These are phyloP conservation scores for Ciconia nigra DNA, from an alignment of 2,797 vertebrate species.

Conservation along the genomic window DNA sequence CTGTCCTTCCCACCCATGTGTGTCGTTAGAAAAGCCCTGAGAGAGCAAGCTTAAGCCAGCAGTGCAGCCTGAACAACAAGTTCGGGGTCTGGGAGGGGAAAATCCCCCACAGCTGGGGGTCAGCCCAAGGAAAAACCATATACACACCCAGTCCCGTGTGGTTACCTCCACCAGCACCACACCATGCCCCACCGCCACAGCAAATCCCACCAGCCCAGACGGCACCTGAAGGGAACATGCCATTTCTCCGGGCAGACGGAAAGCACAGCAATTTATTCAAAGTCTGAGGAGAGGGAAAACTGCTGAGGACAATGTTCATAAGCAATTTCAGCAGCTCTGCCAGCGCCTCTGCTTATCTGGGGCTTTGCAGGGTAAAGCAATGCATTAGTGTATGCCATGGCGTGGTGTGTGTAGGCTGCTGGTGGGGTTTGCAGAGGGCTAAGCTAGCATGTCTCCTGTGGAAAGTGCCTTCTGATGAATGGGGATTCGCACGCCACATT, in stretches of 20 bases:
- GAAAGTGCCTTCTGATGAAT: background rate
- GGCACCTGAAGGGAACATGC: rapidly evolving
- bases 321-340: background rate
- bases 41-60: background rate
- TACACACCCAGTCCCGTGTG: rapidly evolving
- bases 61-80: background rate
- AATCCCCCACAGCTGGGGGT: rapidly evolving
- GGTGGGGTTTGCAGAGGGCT: background rate
- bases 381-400: too few relatives aligned
- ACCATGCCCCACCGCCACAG: background rate
- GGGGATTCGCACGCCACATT: rapidly evolving
- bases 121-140: background rate
- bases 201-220: background rate
- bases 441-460: background rate
- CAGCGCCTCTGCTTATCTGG: background rate
- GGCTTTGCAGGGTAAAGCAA: background rate
- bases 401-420: background rate
- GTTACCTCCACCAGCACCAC: background rate
- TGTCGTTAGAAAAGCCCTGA: background rate
- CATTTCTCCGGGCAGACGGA: background rate
- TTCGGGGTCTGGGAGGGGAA: background rate
- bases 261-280: background rate
- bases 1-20: rapidly evolving
- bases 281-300: background rate
- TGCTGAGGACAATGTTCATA: background rate